A percentile compares a stretch with the other conserved stretches of the same genome.
Evolutionary conservation across 2,113 vertebrate species (phyloP).

Genomic region (Melanotaenia duboulayi): DNA sequence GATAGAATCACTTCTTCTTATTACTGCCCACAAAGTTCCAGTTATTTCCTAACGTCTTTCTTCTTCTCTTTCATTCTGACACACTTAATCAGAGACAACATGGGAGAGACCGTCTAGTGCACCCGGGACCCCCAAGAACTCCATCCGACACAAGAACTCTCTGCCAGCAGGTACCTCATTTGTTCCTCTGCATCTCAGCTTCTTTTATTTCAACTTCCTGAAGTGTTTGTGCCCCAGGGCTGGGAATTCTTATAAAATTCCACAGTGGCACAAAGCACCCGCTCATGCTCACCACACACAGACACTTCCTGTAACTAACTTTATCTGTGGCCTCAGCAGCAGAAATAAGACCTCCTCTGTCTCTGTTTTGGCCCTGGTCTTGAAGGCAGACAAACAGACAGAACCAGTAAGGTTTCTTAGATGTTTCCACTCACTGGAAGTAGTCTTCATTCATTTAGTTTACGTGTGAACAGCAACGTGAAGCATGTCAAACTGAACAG

Average conservation of each 20-base stretch:
- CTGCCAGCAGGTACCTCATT: conserved; percentile 87
- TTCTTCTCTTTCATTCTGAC: conserved; percentile 3
- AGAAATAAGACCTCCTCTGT: conserved; percentile 58
- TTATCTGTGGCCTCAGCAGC: conserved; percentile 50
- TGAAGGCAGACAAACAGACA: conserved; percentile 23
- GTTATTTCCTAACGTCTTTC: conserved; percentile 9
- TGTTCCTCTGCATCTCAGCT: conserved; percentile 9
- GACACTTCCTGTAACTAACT: conserved; percentile 72
- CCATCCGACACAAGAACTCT: conserved; percentile 87
- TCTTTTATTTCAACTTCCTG: conserved; percentile 6
- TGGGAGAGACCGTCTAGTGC: conserved; percentile 92
- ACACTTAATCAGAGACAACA: conserved; percentile 88
- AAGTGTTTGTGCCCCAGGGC: conserved; percentile 10
- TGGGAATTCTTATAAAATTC: conserved; percentile 45
- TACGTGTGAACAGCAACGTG: neutral
- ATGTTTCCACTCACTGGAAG: conserved; percentile 16
- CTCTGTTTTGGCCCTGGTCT: conserved; percentile 34
- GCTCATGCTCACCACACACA: conserved; percentile 51
- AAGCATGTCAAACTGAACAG: neutral
- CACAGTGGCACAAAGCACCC: conserved; percentile 50
- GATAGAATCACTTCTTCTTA: conserved; percentile 49
- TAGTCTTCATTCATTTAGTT: neutral
- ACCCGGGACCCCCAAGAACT: conserved; percentile 89
- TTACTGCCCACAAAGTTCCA: conserved; percentile 12
- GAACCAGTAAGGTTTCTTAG: conserved; percentile 23